Base-by-base conservation (phyloP, 2,113 vertebrate genomes). In the Aramus guarauna region DNA sequence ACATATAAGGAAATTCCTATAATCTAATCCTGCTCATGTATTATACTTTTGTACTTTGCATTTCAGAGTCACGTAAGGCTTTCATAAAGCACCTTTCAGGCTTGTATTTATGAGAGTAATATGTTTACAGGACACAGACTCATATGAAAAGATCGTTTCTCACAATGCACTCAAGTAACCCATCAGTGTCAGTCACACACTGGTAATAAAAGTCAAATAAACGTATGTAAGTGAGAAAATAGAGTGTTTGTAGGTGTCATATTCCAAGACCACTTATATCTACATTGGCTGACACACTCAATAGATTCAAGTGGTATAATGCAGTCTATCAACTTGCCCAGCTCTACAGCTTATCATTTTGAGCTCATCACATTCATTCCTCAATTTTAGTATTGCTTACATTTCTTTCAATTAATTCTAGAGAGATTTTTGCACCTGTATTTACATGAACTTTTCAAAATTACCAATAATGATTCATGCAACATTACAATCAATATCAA, bases 401-500 rank as follows among this genome's bases (percentile, higher is more conserved):
- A 45, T 24, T 95, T 92, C 39, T 96, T 95, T 95, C 78, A 96
- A 80, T 78, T 96, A 96, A 86, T 85, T 95, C 43, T 53, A 87
- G 78, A 92, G 94, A 96, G 24, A 68, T 85, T 92, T 97, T 96
- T 97, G 67, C 36, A 93, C 52, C 23, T 5, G 6, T 91, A 73
- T 95, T 96, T 95, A 50, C 73, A 60, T 36, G 81, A 88, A 92
- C 41, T 90, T 93, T 95, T 95, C 94, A 93, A 88, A 98, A 96
- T 94, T 96, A 95, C 48, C 64, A 87, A 41, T 82, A 96, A 60
- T 76, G 53, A 68, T 75, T 96, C 68, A 84, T 19, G 78, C 90
- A 43, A 37, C 30, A 45, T 92, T 94, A 48, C 45, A 92, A 93
- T 90, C 90, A 95, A 92, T 95, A 66, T 83, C 73, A 94, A 85